phyloP scores from a whole-genome alignment of 1,140 invertebrate genomes.

The Charaxes varanes region DNA sequence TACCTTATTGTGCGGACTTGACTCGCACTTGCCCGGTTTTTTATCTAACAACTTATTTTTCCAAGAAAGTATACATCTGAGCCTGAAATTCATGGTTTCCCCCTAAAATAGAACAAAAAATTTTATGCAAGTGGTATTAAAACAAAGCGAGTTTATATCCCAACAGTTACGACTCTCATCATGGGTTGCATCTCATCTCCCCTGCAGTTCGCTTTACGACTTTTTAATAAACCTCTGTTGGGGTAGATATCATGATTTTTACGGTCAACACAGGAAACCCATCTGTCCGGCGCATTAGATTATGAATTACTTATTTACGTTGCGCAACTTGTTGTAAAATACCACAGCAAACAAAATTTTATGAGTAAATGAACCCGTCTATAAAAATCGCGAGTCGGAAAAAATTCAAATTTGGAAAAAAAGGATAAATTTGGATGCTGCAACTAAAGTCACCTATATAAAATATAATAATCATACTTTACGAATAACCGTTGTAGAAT shows the following conservation, averaged over 20 bases:
- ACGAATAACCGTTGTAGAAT: no score
- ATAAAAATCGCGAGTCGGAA: no score
- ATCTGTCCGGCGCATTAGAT: constrained; percentile 42
- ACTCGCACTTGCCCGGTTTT: no score
- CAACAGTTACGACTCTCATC: constrained; percentile 35
- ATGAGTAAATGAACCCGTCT: no score
- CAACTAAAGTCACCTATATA: no score
- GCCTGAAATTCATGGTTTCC: no score
- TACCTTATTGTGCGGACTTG: no score
- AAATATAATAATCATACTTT: no score
- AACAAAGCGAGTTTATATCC: constrained; percentile 32
- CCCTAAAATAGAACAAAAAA: constrained; percentile 8
- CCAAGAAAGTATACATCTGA: no score
- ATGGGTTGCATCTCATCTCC: constrained; percentile 41
- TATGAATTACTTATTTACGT: constrained; percentile 13
- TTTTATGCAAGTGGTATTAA: constrained; percentile 21
- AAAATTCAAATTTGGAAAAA: no score
- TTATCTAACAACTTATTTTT: no score
- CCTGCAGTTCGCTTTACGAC: constrained; percentile 54
- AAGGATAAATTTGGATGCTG: no score
- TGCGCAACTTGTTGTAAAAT: neutral
- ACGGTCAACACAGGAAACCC: constrained; percentile 38
- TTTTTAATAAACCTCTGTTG: constrained; percentile 56
- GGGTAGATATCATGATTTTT: constrained; percentile 57
- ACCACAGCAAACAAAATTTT: neutral